These are phyloP conservation scores for Anarsia innoxiella DNA, from an alignment of 2,888 invertebrate genomes.

Conservation along the genomic window DNA sequence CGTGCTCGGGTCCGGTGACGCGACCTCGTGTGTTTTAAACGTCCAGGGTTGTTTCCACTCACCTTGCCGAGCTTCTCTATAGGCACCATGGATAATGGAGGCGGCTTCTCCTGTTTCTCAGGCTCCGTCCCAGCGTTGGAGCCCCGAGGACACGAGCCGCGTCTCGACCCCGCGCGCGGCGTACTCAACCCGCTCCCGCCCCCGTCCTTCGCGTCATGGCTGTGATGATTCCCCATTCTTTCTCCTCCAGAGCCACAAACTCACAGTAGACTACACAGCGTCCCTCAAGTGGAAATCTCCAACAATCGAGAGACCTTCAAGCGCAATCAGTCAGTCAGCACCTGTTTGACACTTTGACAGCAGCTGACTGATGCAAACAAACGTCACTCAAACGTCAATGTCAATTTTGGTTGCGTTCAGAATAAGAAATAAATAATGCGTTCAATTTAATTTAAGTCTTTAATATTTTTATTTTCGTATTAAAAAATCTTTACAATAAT, in stretches of 20 bases:
- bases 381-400: slow-evolving; percentile 7
- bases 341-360: slow-evolving; percentile 11
- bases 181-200: slow-evolving; percentile 53
- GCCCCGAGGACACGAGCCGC: slow-evolving; percentile 71
- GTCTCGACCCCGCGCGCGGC: slow-evolving; percentile 56
- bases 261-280: neutral
- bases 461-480: too few relatives aligned
- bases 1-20: slow-evolving; percentile 1
- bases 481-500: too few relatives aligned
- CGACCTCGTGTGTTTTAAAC: slow-evolving; percentile 1
- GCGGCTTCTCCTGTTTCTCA: slow-evolving; percentile 59
- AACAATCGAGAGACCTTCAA: slow-evolving; percentile 3
- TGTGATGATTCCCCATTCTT: slow-evolving; percentile 57
- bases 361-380: slow-evolving; percentile 11
- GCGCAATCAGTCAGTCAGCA: neutral
- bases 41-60: slow-evolving; percentile 19
- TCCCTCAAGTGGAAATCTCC: slow-evolving; percentile 5
- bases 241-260: slow-evolving; percentile 7
- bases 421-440: too few relatives aligned
- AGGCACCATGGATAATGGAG: slow-evolving; percentile 78
- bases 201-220: slow-evolving; percentile 43
- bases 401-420: too few relatives aligned
- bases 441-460: too few relatives aligned
- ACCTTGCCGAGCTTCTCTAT: slow-evolving; percentile 86
- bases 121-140: slow-evolving; percentile 80